Base-by-base conservation (phyloP, 1,140 invertebrate species). In the Caenorhabditis remanei region DNA sequence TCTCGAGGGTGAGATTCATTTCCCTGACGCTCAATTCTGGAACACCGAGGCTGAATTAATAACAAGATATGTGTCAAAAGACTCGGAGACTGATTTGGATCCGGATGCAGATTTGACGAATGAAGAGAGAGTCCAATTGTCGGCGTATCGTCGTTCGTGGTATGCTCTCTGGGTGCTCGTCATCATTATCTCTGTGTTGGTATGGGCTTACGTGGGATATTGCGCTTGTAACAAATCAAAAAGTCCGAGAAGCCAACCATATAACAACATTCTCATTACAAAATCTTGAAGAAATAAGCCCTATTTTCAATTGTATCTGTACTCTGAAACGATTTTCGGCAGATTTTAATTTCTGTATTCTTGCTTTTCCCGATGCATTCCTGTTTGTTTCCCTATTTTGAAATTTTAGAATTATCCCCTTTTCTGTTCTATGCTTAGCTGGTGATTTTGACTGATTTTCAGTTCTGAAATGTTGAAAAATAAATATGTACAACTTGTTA, bases 211-310 rank as follows among this genome's bases (percentile, higher is more conserved):
- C 16, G 90, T 92, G 55, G 87, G 89, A 24, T 92, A 90, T 84
- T 85, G 90, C 58, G 91, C 90, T 40, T 88, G 58, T 61, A 84
- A 93, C 46, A 90, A 90, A 56, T 84, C 91, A 56, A 71, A 61
- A 63, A 84, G 82, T 19, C 84, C 90, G 41, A 79, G 89, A 21
- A 71, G 84, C 41, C 90, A 83, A 50, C 90, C 91, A 50, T 92
- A 93, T 83, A 89, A 92, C 84, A 92, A 92, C 83, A 92, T 92
- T 67, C 85, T 92, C 56, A 87, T 92, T 67, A 86, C 92, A 11
- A 79, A 50, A 50, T 46, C 43, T 13, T 50, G 41, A 24, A 43
- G 11, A 50, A 6, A 41, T 16, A 4, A 16, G 46, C 8, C 40
- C 5, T 9, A n/a, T 21, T 9, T 58, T 63, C 1, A 21, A 32